Evolutionary conservation across 2,113 vertebrate species (phyloP).

Genomic region (Dipodomys stephensi): DNA sequence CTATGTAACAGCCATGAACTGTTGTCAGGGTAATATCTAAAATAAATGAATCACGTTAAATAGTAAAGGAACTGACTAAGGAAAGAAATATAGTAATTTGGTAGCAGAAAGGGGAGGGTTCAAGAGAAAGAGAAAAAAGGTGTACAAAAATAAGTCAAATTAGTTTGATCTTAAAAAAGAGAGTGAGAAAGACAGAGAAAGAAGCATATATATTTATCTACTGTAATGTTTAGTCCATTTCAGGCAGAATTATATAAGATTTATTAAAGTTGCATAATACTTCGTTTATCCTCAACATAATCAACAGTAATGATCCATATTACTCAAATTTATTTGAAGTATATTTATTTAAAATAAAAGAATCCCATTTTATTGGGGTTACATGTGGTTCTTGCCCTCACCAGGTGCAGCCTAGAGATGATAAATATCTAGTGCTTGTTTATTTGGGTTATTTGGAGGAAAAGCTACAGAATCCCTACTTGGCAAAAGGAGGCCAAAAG

Average conservation of each 20-base stretch:
- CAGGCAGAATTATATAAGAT: background rate
- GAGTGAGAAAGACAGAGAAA: background rate
- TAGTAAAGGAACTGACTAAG: background rate
- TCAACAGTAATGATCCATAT: background rate
- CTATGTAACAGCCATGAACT: background rate
- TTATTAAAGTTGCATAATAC: background rate
- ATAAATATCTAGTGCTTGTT: background rate
- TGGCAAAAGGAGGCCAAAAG: background rate
- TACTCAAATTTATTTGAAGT: background rate
- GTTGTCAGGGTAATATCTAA: background rate
- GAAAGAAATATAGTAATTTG: background rate
- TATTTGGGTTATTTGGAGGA: background rate
- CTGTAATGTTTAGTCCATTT: background rate
- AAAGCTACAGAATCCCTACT: background rate
- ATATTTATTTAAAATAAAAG: conserved; percentile 5
- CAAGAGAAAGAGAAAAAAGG: background rate
- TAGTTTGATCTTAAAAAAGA: background rate
- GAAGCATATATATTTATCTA: background rate
- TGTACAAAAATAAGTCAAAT: background rate
- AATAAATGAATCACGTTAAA: conserved; percentile 14
- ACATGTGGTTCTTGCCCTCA: background rate
- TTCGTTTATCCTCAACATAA: background rate
- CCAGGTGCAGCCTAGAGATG: background rate
- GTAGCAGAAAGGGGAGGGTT: background rate
- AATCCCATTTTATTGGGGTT: background rate